Conservation (phyloP, 2,113 vertebrate species). For the Cynocephalus volans region DNA sequence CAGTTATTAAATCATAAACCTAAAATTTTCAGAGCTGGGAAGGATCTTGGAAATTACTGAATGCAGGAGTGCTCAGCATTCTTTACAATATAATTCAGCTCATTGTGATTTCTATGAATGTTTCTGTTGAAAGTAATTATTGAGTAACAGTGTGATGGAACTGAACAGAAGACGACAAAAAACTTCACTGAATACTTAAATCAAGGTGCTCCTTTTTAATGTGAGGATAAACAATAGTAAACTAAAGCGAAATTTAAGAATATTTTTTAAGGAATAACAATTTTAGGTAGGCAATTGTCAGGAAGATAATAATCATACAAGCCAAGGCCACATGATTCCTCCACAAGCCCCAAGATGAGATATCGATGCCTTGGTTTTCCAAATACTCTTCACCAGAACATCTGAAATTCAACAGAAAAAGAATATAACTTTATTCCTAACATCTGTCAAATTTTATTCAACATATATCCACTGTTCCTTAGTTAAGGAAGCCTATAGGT, state of each 20-base stretch:
- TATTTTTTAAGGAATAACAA: slow-evolving; percentile 95
- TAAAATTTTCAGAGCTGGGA: neutral
- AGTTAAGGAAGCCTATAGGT: neutral
- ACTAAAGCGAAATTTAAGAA: slow-evolving; percentile 87
- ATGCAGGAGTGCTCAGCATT: neutral
- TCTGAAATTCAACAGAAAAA: slow-evolving; percentile 85
- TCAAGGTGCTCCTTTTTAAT: slow-evolving; percentile 41
- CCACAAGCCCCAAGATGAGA: slow-evolving; percentile 94
- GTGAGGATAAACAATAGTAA: neutral
- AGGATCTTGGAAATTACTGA: neutral
- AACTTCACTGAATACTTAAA: neutral
- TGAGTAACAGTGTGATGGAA: neutral
- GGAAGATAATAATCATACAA: slow-evolving; percentile 92
- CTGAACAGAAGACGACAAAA: neutral
- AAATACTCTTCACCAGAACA: slow-evolving; percentile 91
- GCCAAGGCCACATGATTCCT: slow-evolving; percentile 93
- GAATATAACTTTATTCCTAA: neutral
- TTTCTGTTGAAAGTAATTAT: neutral
- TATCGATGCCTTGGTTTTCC: slow-evolving; percentile 90
- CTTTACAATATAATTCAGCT: neutral
- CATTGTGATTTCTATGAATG: neutral
- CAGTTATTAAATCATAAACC: neutral
- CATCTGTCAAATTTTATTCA: neutral
- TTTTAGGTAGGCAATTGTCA: slow-evolving; percentile 94
- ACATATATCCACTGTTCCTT: neutral